Conservation (phyloP, 2,113 vertebrate species). For the Centropristis striata region DNA sequence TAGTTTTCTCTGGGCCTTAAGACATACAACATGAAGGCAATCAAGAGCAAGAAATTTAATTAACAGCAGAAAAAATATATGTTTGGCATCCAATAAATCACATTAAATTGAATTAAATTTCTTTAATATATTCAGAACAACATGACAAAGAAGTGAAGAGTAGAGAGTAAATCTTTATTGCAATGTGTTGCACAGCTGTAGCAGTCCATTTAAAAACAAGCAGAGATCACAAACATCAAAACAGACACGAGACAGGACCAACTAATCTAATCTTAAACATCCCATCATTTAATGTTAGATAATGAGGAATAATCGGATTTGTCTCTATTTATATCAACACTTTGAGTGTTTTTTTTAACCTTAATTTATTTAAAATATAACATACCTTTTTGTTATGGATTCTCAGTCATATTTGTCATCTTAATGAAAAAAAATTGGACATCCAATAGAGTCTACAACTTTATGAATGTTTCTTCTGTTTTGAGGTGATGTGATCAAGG, state of each 20-base stretch:
- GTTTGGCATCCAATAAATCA: slow-evolving; percentile 29
- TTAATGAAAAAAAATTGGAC: no score
- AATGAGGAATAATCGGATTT: no score
- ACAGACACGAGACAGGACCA: background rate
- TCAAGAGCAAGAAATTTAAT: slow-evolving; percentile 24
- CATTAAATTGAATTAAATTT: slow-evolving; percentile 30
- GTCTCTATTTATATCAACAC: no score
- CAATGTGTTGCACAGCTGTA: slow-evolving; percentile 28
- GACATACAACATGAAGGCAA: background rate
- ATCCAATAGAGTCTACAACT: no score
- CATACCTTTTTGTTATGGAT: no score
- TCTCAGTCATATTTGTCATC: no score
- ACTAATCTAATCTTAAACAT: slow-evolving; percentile 2
- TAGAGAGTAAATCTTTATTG: slow-evolving; percentile 26
- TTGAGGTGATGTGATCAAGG: no score
- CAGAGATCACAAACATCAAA: slow-evolving; percentile 25
- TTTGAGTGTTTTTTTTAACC: no score
- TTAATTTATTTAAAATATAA: no score
- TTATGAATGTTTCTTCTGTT: no score
- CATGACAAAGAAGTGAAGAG: slow-evolving; percentile 4
- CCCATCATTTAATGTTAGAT: no score
- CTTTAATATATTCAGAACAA: slow-evolving; percentile 24
- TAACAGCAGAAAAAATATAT: slow-evolving; percentile 5
- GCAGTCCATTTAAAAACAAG: slow-evolving; percentile 25
- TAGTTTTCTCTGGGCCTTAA: background rate